Base-by-base conservation (phyloP, 2,113 vertebrate genomes). In the Hippocampus comes region DNA sequence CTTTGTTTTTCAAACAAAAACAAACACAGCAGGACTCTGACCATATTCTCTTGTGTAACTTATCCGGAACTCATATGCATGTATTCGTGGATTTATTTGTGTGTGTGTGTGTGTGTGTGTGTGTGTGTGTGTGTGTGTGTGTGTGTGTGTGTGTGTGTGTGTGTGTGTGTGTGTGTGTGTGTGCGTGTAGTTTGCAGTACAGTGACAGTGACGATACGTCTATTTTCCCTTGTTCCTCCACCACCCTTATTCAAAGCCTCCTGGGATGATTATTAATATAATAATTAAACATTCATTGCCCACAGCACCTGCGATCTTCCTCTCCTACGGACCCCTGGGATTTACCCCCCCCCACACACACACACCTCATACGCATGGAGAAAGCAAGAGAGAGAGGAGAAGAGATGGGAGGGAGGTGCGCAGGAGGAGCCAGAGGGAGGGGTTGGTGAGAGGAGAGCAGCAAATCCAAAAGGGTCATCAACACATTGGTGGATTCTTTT, bases 241-340 rank as follows among this genome's bases (percentile, higher is more conserved):
- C 53, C n/a, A 27, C 59, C 70, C 63, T 2, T 9, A 81, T 74
- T 72, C 61, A 21, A 38, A 75, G 76, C 83, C 93, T 88, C 93
- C 78, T 87, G 91, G 91, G 92, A 94, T 89, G 86, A 82, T 93
- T 94, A 94, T 94, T 94, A 95, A 95, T 94, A 93, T 93, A 91
- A 93, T 95, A 93, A 96, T 96, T 94, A 95, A 94, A 93, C 93
- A 84, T 94, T 92, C 95, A 93, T 95, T 94, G 92, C 93, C 84
- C 83, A 90, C 89, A 90, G 93, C 95, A 95, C 94, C 95, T 96
- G 95, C 91, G 91, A 92, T 93, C 84, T 85, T 38, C 53, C 84
- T 83, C 86, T 86, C 55, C 69, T 70, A 46, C 42, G 65, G 72
- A 75, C 68, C 86, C 80, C 72, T 4, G 84, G 80, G 83, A 84